Base-by-base conservation (phyloP, 2,113 vertebrate genomes). In the Todiramphus chloris region DNA sequence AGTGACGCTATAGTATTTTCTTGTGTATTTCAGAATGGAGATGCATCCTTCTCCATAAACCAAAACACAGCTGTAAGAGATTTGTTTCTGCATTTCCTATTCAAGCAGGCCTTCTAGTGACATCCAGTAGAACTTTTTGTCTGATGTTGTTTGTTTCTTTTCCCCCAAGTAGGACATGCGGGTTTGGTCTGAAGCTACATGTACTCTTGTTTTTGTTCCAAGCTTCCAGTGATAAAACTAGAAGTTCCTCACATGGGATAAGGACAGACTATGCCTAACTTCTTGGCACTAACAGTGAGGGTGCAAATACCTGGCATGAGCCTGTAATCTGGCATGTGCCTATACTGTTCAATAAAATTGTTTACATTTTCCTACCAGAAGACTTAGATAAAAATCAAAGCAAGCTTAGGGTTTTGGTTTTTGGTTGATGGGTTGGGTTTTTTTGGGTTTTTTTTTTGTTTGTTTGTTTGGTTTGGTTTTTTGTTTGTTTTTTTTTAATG, bases 301-400 rank as follows among this genome's bases (percentile, higher is more conserved):
- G 86, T 94, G 83, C 88, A 76, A 56, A 62, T 90, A 62, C 7
- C 35, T 90, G 59, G 91, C 81, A 78, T 94, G 55, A 94, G 66
- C 89, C 87, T 92, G 59, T 93, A 58, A 64, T 55, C 56, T 94
- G 55, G 88, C 81, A 31, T 92, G 86, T 97, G 87, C 92, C 91
- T 93, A 78, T 96, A 90, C 84, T 87, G 84, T 62, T 94, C 51
- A 81, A 37, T 89, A 73, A 93, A 88, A 80, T 78, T 96, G 93
- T 93, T 96, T 97, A 94, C 95, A 97, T 96, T 90, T 96, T 96
- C 94, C 72, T 97, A 92, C 59, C 81, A 89, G 93, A 97, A 85
- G 90, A 94, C 89, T 86, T 95, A 96, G 85, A 68, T 93, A 80
- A 95, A 96, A 96, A 91, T 96, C 83, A 89, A 95, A 90, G 92